Percentiles rank a stretch among this genome's conserved stretches.
These are phyloP conservation scores for Smittia aterrima DNA, from an alignment of 2,888 invertebrate genomes.

Conservation along the genomic window DNA sequence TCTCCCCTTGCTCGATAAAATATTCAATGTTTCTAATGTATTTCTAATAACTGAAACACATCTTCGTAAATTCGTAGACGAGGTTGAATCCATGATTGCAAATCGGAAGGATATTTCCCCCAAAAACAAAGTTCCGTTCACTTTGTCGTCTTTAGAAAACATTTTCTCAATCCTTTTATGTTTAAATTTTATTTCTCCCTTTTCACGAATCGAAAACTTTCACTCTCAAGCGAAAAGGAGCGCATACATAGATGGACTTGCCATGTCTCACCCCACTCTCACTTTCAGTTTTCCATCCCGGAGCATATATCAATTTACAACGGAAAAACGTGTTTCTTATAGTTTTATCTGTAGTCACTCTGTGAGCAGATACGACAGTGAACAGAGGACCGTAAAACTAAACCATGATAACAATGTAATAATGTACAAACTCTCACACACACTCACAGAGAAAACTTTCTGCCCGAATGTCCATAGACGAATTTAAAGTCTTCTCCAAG, in stretches of 20 bases:
- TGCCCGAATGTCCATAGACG: conserved; percentile 15
- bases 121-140: neutral
- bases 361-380: neutral
- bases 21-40: too few relatives aligned
- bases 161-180: conserved; percentile 11
- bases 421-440: neutral
- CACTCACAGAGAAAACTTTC: neutral
- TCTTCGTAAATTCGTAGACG: neutral
- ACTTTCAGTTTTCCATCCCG: neutral
- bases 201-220: neutral
- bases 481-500: neutral
- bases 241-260: neutral
- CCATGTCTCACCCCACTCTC: neutral
- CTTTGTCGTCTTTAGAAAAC: neutral
- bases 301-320: conserved; percentile 14
- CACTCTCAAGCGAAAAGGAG: neutral
- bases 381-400: neutral
- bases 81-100: neutral
- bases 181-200: neutral
- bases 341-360: neutral
- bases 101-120: neutral
- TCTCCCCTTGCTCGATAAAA: too few relatives aligned
- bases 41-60: too few relatives aligned
- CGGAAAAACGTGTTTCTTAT: conserved; percentile 20
- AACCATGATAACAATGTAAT: conserved; percentile 16